Percentiles rank a stretch among this genome's conserved stretches.
phyloP scores from a whole-genome alignment of 2,797 vertebrate species.

The Pteropus rufus region DNA sequence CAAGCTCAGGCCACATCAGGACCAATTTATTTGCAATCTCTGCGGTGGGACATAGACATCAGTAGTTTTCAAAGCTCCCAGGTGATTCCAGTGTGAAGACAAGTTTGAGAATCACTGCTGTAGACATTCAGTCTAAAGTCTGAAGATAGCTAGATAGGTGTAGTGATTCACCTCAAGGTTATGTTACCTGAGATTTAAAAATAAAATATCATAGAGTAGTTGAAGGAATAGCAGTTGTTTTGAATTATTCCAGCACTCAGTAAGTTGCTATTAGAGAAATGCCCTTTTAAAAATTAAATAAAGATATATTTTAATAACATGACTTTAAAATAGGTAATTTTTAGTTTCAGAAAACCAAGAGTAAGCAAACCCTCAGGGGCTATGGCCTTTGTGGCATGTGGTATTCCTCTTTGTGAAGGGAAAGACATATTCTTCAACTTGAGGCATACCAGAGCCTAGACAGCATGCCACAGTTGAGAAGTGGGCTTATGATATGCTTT shows the following conservation, averaged over 20 bases:
- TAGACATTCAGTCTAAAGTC: neutral
- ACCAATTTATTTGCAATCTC: neutral
- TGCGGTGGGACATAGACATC: neutral
- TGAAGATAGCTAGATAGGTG: neutral
- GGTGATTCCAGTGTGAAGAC: neutral
- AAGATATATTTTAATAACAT: neutral
- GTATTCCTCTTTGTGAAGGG: constrained; percentile 29
- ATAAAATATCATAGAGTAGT: neutral
- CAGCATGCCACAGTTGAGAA: constrained; percentile 39
- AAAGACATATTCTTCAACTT: constrained; percentile 48
- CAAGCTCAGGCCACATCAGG: neutral
- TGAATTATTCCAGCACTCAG: neutral
- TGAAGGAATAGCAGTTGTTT: neutral
- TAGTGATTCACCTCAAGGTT: neutral
- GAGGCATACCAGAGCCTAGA: constrained; percentile 9
- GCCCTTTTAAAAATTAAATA: neutral
- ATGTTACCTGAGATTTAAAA: constrained; percentile 24
- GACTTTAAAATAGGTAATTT: neutral
- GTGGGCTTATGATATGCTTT: constrained; percentile 31
- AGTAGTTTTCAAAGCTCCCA: neutral
- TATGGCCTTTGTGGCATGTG: neutral
- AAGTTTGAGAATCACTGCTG: neutral
- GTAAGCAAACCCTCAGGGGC: neutral
- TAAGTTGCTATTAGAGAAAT: neutral
- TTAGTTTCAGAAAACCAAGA: neutral